Evolutionary conservation across 1,140 invertebrate genomes (phyloP), one percentile per base, ranked within the genome.

Genomic region (Drosophila nannoptera): DNA sequence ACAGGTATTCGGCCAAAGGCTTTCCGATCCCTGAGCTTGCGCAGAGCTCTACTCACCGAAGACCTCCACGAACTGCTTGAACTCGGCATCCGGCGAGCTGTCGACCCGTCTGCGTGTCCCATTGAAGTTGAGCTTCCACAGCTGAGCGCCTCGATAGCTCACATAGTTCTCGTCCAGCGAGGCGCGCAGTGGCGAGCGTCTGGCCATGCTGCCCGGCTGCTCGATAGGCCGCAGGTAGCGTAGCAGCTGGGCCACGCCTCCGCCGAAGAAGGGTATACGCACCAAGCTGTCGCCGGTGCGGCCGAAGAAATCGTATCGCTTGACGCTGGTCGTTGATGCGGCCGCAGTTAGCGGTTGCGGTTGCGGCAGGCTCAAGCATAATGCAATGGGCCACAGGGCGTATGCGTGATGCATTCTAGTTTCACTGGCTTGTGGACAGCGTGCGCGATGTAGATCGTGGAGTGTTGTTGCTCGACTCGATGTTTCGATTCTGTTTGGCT

Each of bases 81-180:
- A 86, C n/a, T 86, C 54, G 2, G 66, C 77, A 71, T 86, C 77
- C 56, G 76, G 66, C n/a, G 77, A 42, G 11, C 6, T 69, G 38
- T 31, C 40, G 9, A 7, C 62, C 5, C 46, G 43, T 7, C 50
- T 73, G 65, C 56, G 62, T 8, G 80, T 86, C n/a, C 55, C 54
- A 69, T 87, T 82, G 8, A 88, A 88, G 49, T 80, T 80, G 1
- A 88, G 62, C 55, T 88, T 88, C 87, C 87, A 88, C 5, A 88
- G 68, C 49, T 88, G 87, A 31, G 73, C 78, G 35, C 80, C 87
- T 2, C 78, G 72, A 43, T 88, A 88, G 64, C 76, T 87, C 4
- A 88, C 78, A 16, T 82, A 88, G 56, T 88, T 88, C 66, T 87
- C 54, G 22, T 88, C 83, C 22, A 82, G 67, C 0, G 87, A 73